These are phyloP conservation scores for Aradus depressus DNA, from an alignment of 2,888 invertebrate species.

Conservation along the genomic window DNA sequence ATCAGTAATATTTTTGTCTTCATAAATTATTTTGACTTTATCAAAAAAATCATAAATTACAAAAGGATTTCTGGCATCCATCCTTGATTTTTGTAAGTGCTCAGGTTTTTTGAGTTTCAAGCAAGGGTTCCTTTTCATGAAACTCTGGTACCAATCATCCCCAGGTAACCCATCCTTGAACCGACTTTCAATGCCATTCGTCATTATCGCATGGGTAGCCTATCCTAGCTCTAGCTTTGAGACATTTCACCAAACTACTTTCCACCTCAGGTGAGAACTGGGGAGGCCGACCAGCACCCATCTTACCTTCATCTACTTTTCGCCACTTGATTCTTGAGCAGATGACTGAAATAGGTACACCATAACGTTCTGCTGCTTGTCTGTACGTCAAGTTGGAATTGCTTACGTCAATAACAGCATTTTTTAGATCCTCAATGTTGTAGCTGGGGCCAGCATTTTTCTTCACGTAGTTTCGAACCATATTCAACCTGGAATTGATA, in stretches of 20 bases:
- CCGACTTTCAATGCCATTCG: slow-evolving; percentile 26
- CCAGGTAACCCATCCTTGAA: slow-evolving; percentile 31
- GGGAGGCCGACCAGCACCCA: no score
- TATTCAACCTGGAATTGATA: no score
- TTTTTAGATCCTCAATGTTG: no score
- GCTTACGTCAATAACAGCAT: no score
- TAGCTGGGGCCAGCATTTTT: no score
- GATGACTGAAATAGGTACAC: background rate
- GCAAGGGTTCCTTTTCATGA: slow-evolving; percentile 26
- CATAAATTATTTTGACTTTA: slow-evolving; percentile 25
- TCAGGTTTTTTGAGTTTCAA: slow-evolving; percentile 32
- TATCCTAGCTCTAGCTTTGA: slow-evolving; percentile 28
- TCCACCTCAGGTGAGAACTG: no score
- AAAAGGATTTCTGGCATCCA: slow-evolving; percentile 28
- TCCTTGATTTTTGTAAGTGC: slow-evolving; percentile 31
- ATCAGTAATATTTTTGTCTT: slow-evolving; percentile 9
- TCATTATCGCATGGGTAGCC: slow-evolving; percentile 31
- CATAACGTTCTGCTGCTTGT: no score
- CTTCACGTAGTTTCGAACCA: no score
- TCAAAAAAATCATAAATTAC: slow-evolving; percentile 32
- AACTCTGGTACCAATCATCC: slow-evolving; percentile 25
- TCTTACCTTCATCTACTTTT: no score
- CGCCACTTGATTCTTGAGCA: no score
- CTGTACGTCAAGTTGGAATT: no score
- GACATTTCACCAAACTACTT: slow-evolving; percentile 22